A percentile compares a stretch with the other conserved stretches of the same genome.
phyloP scores from a whole-genome alignment of 2,888 invertebrate species.

The Drosophila melanocephala region DNA sequence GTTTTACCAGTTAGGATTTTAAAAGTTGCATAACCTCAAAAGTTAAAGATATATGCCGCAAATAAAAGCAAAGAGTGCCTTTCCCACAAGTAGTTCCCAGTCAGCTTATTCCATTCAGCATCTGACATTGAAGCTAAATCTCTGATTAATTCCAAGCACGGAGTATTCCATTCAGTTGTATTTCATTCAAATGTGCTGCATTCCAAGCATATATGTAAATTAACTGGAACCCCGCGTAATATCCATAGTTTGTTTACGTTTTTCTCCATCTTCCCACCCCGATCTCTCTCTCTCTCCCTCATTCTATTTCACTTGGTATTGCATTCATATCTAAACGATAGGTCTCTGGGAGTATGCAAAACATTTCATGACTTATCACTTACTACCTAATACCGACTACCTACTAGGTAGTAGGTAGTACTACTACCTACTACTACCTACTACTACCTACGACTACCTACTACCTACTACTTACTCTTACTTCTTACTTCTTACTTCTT shows the following conservation, averaged over 20 bases:
- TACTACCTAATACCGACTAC: too few species aligned
- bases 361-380: background rate
- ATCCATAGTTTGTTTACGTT: constrained; percentile 34
- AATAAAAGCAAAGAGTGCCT: background rate
- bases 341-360: background rate
- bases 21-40: too few species aligned
- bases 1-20: background rate
- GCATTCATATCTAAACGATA: background rate
- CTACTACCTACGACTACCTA: too few species aligned
- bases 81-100: background rate
- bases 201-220: constrained; percentile 20
- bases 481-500: too few species aligned
- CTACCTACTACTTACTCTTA: too few species aligned
- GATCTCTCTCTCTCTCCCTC: background rate
- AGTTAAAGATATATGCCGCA: too few species aligned
- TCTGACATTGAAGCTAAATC: constrained; percentile 50
- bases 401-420: too few species aligned
- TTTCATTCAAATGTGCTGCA: constrained; percentile 3
- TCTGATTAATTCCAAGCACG: constrained; percentile 30
- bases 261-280: background rate
- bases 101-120: constrained; percentile 2
- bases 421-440: too few species aligned
- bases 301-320: background rate
- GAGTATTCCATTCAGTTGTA: constrained; percentile 36
- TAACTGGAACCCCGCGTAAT: constrained; percentile 37